phyloP scores from a whole-genome alignment of 2,113 vertebrate genomes.

The Machaerirhynchus nigripectus region DNA sequence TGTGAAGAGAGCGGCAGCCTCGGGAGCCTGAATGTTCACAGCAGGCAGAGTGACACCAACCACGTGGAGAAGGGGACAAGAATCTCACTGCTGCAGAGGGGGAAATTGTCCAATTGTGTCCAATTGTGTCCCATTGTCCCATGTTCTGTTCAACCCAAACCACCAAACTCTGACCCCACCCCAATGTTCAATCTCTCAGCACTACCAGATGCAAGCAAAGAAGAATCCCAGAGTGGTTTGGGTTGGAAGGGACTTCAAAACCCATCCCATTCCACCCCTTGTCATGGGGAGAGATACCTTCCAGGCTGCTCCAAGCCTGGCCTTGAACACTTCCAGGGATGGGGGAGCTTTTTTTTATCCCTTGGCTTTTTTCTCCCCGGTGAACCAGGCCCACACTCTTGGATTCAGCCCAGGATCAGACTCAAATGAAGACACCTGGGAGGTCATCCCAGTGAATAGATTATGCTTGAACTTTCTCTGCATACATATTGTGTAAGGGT shows the following conservation, averaged over 20 bases:
- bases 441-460: background rate
- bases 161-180: background rate
- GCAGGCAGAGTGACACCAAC: background rate
- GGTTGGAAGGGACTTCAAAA: background rate
- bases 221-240: background rate
- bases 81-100: background rate
- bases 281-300: background rate
- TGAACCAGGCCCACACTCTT: background rate
- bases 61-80: background rate
- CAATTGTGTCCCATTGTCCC: too few relatives aligned
- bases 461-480: background rate
- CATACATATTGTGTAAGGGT: background rate
- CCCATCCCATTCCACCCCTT: background rate
- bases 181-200: background rate
- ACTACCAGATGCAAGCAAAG: background rate
- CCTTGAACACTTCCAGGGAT: background rate
- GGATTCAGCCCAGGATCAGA: background rate
- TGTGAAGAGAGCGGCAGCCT: background rate
- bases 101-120: background rate
- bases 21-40: background rate
- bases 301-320: background rate
- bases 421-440: background rate
- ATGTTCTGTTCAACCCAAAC: rapidly evolving
- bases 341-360: background rate
- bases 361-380: background rate